phyloP scores from a whole-genome alignment of 2,888 invertebrate species.

The Leptopterna dolabrata region DNA sequence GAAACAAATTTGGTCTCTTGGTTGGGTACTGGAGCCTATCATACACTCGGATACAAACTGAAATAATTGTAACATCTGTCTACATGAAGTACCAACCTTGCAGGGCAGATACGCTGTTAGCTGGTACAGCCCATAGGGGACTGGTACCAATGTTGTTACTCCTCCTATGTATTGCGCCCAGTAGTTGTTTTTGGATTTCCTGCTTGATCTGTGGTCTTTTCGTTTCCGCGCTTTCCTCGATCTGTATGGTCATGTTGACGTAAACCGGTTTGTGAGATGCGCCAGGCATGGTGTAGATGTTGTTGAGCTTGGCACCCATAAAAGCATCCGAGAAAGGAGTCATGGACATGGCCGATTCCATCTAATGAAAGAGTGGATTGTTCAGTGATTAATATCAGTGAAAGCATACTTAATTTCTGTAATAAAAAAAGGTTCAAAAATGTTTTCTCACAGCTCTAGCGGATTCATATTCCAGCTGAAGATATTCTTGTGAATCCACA shows the following conservation, averaged over 20 bases:
- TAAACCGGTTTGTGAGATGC: slow-evolving; percentile 72
- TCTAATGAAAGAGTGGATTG: slow-evolving; percentile 68
- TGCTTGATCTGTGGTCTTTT: slow-evolving; percentile 70
- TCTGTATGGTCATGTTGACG: slow-evolving; percentile 85
- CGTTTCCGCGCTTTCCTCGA: slow-evolving; percentile 79
- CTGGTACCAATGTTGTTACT: slow-evolving; percentile 91
- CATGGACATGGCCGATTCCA: slow-evolving; percentile 92
- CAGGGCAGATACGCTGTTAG: slow-evolving; percentile 81
- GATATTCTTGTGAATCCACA: slow-evolving; percentile 82
- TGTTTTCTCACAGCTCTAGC: slow-evolving; percentile 80
- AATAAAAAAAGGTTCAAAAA: not conserved
- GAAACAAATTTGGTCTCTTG: too few relatives aligned
- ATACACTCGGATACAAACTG: too few relatives aligned
- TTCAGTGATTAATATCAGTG: too few relatives aligned
- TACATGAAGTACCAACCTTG: slow-evolving; percentile 69
- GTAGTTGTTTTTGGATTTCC: slow-evolving; percentile 85
- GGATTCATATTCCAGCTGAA: slow-evolving; percentile 86
- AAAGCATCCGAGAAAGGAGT: slow-evolving; percentile 91
- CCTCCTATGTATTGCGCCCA: slow-evolving; percentile 83
- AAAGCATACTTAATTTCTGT: too few relatives aligned
- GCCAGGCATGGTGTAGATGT: slow-evolving; percentile 76
- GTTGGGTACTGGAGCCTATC: too few relatives aligned
- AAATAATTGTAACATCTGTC: too few relatives aligned
- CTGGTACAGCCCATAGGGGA: slow-evolving; percentile 83
- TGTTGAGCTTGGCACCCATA: slow-evolving; percentile 83